Evolutionary conservation across 2,888 invertebrate genomes (phyloP), one percentile per base, ranked within the genome.

Genomic region (Erebia aethiops): DNA sequence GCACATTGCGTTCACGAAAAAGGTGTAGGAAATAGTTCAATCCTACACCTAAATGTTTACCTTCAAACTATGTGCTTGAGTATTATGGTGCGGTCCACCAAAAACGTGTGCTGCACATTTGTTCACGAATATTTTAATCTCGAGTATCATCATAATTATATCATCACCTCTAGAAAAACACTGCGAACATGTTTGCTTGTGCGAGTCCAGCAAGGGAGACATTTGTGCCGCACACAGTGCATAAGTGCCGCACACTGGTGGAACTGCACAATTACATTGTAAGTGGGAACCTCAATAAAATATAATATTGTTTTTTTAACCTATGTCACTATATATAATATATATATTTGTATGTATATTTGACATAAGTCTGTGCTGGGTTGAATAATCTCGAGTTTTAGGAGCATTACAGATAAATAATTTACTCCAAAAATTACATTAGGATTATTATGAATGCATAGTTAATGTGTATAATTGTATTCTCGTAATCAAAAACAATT

Each of bases 381-480:
- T 87, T 86, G 80, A 82, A 82, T 82, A 82, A 81, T 87, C 87
- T 88, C 84, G 78, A 74, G 54, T 67, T 72, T 77, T 74, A 74
- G 68, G 87, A 88, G 90, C 89, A 85, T 87, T 76, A 72, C 52
- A 81, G 85, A 85, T 43, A 62, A 62, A 49, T 86, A 84, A 84
- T 84, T 86, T 87, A 90, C 89, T 91, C 91, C 91, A 90, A 91
- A 91, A 88, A 90, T 86, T 86, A 84, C 76, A 82, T 84, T 86
- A 87, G 85, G 83, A 81, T 86, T 62, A 84, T 85, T 85, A 84
- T 82, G 86, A 87, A 88, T 84, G 83, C 84, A 84, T 87, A 87
- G 84, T 82, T 83, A 85, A 83, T 83, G 83, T 82, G 84, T 85
- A 87, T 86, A 85, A 84, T 84, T 87, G 85, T 88, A 87, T 83